Evolutionary conservation across 2,113 vertebrate genomes (phyloP), one percentile per base, ranked within the genome.

Genomic region (Butastur rufipennis): DNA sequence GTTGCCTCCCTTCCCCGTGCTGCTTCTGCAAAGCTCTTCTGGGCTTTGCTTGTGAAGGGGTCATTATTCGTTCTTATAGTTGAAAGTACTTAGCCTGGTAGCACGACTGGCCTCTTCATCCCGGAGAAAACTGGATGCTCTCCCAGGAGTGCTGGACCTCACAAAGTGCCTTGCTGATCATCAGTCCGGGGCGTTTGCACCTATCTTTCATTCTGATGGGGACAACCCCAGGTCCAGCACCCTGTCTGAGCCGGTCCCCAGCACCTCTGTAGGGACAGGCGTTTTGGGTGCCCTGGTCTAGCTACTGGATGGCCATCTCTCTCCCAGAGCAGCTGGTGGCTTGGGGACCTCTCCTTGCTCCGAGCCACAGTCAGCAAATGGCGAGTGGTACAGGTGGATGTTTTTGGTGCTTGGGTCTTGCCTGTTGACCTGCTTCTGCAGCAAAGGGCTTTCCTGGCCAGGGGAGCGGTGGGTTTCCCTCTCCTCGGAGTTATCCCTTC

Each of bases 61-160:
- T 29, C 10, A 0, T 27, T 11, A 2, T 6, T 82, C 2, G 7
- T 36, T 43, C 40, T 17, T 34, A 5, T 0, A 36, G 17, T 3
- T 42, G 59, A 27, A n/a, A 15, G 45, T 9, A 2, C 7, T 26
- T 16, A 26, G 18, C 43, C 40, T 18, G 81, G 42, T 16, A 48
- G 40, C 40, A 48, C 22, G 13, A 38, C 29, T 19, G 74, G 16
- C 48, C 21, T 21, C 79, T 27, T 36, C 59, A 45, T 23, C 74
- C 59, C 36, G 73, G 72, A 81, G 53, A 59, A 42, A 43, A 7
- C 56, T 62, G 90, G 80, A 2, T 40, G 34, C 55, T 81, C 2
- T 32, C 61, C 48, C 5, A 4, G 48, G 58, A 73, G 20, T 3
- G 26, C 61, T 50, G 29, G 11, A 62, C 29, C 22, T 48, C 70